A percentile compares a stretch with the other conserved stretches of the same genome.
These are phyloP conservation scores for Ptychodera flava DNA, from an alignment of 35 echinoderm and acorn worm genomes.

Conservation along the genomic window DNA sequence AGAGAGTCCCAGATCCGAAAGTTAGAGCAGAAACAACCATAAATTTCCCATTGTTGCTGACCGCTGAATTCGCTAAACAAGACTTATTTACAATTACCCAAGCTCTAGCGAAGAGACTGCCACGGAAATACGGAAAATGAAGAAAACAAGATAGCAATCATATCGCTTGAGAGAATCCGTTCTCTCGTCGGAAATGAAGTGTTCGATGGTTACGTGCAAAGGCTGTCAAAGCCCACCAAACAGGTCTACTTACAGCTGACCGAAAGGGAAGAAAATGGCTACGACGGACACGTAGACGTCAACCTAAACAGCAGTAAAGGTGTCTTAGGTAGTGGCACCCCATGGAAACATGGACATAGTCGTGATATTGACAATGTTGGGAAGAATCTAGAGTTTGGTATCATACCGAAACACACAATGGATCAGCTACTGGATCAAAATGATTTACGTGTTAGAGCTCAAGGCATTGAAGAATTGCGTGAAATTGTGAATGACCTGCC, in stretches of 20 bases:
- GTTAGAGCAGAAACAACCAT: conserved; percentile 69
- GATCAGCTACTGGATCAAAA: conserved; percentile 66
- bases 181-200: conserved; percentile 55
- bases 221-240: conserved; percentile 47
- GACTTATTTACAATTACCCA: conserved; percentile 68
- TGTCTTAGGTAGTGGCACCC: background rate
- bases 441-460: conserved; percentile 70
- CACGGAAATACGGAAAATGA: conserved; percentile 36
- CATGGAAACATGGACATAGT: conserved; percentile 15
- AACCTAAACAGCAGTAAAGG: conserved; percentile 33
- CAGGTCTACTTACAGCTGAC: conserved; percentile 43
- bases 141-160: conserved; percentile 34
- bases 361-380: conserved; percentile 12
- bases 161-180: conserved; percentile 57
- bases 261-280: conserved; percentile 16
- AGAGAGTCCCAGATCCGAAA: conserved; percentile 61
- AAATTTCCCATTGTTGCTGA: conserved; percentile 72
- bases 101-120: conserved; percentile 67
- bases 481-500: conserved; percentile 35
- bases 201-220: conserved; percentile 58
- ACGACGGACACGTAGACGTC: conserved; percentile 25
- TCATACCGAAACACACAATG: conserved; percentile 59
- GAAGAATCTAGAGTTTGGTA: conserved; percentile 48
- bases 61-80: conserved; percentile 61
- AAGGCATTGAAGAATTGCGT: conserved; percentile 68